Evolutionary conservation across 2,888 invertebrate genomes (phyloP).

Genomic region (Yponomeuta cagnagella): DNA sequence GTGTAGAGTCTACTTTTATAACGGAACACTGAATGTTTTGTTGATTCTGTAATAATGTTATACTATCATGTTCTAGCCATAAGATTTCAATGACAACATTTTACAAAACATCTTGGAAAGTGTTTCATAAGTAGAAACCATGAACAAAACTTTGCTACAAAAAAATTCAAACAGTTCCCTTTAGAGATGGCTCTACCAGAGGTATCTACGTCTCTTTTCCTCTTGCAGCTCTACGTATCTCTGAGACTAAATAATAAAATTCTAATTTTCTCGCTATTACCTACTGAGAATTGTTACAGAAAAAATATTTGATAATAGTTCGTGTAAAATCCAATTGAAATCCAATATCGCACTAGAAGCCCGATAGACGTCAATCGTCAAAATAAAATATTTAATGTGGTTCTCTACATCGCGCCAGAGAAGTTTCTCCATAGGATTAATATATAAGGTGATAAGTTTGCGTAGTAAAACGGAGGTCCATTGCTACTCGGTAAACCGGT

Average conservation of each 20-base stretch:
- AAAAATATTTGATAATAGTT: background rate
- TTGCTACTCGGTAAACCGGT: slow-evolving; percentile 68
- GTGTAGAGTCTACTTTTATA: background rate
- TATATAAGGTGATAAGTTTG: slow-evolving; percentile 25
- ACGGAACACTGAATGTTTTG: too few species aligned
- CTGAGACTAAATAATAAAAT: background rate
- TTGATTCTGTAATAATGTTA: too few species aligned
- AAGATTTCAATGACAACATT: background rate
- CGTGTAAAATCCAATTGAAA: background rate
- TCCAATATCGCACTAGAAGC: background rate
- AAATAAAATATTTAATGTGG: slow-evolving; percentile 27
- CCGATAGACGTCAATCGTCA: background rate
- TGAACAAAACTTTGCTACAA: background rate
- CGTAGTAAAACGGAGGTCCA: slow-evolving; percentile 49
- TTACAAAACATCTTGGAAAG: background rate
- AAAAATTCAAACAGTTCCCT: background rate
- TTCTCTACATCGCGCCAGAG: slow-evolving; percentile 51
- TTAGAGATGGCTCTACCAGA: background rate
- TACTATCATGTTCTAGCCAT: background rate
- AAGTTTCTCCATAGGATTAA: slow-evolving; percentile 32
- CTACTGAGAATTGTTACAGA: background rate
- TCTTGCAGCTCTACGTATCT: background rate
- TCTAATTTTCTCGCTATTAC: background rate
- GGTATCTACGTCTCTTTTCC: background rate
- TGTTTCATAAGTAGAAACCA: background rate